These are phyloP conservation scores for Ctenomys sociabilis DNA, from an alignment of 2,113 vertebrate genomes.

Conservation along the genomic window DNA sequence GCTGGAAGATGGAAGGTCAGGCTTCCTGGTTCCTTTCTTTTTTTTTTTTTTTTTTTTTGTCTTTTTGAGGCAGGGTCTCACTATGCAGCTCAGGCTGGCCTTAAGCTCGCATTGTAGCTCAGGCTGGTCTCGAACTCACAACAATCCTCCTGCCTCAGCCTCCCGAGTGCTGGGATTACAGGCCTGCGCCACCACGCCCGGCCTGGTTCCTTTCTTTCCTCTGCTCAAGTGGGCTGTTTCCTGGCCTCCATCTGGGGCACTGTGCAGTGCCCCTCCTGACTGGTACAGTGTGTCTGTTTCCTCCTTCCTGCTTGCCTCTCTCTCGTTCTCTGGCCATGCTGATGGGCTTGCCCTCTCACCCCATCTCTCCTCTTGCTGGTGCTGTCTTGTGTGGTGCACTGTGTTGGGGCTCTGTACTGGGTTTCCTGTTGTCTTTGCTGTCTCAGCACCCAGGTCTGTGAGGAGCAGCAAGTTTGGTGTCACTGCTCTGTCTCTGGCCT, in stretches of 20 bases:
- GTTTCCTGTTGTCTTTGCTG: neutral
- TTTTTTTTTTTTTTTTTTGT: too few relatives aligned
- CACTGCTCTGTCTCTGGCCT: rapidly evolving
- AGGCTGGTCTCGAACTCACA: too few relatives aligned
- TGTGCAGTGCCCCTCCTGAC: neutral
- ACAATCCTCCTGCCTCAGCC: too few relatives aligned
- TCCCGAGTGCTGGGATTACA: too few relatives aligned
- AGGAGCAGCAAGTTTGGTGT: neutral
- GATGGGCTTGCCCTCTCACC: neutral
- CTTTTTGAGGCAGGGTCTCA: too few relatives aligned
- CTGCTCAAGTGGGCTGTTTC: rapidly evolving
- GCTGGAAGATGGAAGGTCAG: rapidly evolving
- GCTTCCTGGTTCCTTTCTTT: neutral
- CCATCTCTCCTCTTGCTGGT: neutral
- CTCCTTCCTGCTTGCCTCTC: neutral
- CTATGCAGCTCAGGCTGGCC: too few relatives aligned
- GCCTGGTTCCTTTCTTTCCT: neutral
- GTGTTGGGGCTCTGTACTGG: neutral
- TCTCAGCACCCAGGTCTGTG: neutral
- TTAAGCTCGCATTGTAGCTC: too few relatives aligned
- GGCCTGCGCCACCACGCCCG: too few relatives aligned
- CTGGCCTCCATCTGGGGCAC: rapidly evolving
- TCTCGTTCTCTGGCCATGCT: neutral
- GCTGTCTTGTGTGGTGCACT: neutral
- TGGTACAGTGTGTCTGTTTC: neutral